These are phyloP conservation scores for Donacobius atricapilla DNA, from an alignment of 2,113 vertebrate genomes.

Conservation along the genomic window DNA sequence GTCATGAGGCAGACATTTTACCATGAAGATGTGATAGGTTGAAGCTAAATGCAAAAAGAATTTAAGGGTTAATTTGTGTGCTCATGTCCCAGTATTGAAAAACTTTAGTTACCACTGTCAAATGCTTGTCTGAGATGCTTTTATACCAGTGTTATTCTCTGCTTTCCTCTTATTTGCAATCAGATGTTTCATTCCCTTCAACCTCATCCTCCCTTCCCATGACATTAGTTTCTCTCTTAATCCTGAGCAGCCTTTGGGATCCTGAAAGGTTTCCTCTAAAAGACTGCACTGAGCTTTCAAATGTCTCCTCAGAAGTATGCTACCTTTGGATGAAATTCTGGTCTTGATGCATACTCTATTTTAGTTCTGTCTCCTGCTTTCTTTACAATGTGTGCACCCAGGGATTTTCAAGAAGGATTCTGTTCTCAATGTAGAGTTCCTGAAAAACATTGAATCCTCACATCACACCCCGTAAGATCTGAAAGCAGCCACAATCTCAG, in stretches of 20 bases:
- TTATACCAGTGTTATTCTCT: not conserved
- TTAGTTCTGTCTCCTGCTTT: conserved; percentile 19
- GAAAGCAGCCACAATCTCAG: conserved; percentile 14
- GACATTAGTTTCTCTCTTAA: conserved; percentile 3
- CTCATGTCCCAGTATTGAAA: not conserved
- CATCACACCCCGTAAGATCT: not conserved
- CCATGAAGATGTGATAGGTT: not conserved
- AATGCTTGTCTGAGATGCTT: not conserved
- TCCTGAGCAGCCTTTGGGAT: not conserved
- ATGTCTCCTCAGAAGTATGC: not conserved
- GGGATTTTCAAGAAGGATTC: conserved; percentile 38
- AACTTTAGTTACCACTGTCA: not conserved
- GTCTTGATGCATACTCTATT: conserved; percentile 10
- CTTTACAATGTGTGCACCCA: not conserved
- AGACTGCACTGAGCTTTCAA: conserved; percentile 1
- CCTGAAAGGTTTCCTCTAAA: not conserved
- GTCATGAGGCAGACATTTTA: not conserved
- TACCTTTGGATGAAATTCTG: conserved; percentile 41
- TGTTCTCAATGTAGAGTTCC: conserved; percentile 11
- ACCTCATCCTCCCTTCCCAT: not conserved
- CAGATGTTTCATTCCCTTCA: not conserved
- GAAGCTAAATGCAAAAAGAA: not conserved
- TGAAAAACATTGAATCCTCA: not conserved
- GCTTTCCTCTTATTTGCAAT: not conserved
- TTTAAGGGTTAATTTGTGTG: not conserved